These are phyloP conservation scores for Caenorhabditis drosophilae DNA, from an alignment of 2,888 invertebrate genomes.

Conservation along the genomic window DNA sequence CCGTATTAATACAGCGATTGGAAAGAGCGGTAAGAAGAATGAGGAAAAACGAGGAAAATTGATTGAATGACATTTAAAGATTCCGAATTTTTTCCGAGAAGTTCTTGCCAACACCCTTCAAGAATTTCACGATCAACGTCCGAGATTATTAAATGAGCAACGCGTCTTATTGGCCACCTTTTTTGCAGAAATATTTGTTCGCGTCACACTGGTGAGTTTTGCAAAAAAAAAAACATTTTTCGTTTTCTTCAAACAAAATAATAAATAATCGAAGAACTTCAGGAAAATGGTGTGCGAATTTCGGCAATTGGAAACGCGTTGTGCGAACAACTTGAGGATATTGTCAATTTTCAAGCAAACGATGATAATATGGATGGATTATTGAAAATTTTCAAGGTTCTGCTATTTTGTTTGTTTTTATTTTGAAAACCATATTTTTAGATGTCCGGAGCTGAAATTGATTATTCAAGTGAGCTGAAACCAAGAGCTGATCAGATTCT, in stretches of 20 bases:
- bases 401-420: not conserved
- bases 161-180: conserved; percentile 26
- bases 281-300: conserved; percentile 27
- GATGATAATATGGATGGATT: conserved; percentile 26
- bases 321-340: conserved; percentile 23
- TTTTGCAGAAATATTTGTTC: conserved; percentile 23
- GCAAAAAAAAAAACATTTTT: no score
- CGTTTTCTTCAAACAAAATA: no score
- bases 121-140: conserved; percentile 8
- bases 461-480: conserved; percentile 5
- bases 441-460: conserved; percentile 26
- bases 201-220: conserved; percentile 15
- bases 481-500: conserved; percentile 25
- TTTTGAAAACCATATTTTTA: conserved; percentile 1
- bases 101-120: conserved; percentile 11
- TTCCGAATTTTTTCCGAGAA: conserved; percentile 17
- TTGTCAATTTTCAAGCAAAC: conserved; percentile 16
- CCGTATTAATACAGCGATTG: conserved; percentile 20
- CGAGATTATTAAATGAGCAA: conserved; percentile 5
- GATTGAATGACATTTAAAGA: no score
- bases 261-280: no score
- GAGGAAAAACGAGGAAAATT: no score
- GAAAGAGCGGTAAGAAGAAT: conserved; percentile 15
- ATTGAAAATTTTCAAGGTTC: conserved; percentile 20
- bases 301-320: conserved; percentile 17